Conservation (phyloP, 1,140 invertebrate genomes). For the Drosophila tani region DNA sequence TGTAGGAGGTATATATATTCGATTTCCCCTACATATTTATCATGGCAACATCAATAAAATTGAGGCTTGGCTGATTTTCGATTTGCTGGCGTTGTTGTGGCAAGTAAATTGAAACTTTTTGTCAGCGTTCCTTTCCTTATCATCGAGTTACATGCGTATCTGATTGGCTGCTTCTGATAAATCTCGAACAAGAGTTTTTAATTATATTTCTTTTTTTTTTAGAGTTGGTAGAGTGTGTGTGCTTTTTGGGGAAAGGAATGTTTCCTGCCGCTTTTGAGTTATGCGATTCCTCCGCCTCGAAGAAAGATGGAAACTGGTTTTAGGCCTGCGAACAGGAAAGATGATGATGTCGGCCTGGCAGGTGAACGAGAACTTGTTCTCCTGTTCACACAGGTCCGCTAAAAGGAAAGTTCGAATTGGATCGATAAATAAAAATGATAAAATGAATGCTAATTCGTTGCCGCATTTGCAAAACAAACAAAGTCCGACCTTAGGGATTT, state of each 20-base stretch:
- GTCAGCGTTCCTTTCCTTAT: slow-evolving; percentile 41
- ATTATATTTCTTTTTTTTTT: slow-evolving; percentile 60
- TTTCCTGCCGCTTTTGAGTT: slow-evolving; percentile 57
- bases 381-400: slow-evolving; percentile 43
- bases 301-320: slow-evolving; percentile 60
- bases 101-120: slow-evolving; percentile 51
- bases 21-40: slow-evolving; percentile 52
- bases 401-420: slow-evolving; percentile 51
- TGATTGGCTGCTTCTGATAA: slow-evolving; percentile 46
- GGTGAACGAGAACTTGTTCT: slow-evolving; percentile 67
- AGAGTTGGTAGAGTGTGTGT: slow-evolving; percentile 1
- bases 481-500: slow-evolving; percentile 60
- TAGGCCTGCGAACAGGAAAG: slow-evolving; percentile 61
- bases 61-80: slow-evolving; percentile 48
- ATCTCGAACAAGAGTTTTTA: slow-evolving; percentile 66
- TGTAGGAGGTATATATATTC: neutral
- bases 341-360: slow-evolving; percentile 18
- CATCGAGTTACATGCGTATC: slow-evolving; percentile 44
- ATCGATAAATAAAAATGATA: slow-evolving; percentile 24
- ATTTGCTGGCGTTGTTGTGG: slow-evolving; percentile 21
- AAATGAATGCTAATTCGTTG: slow-evolving; percentile 50
- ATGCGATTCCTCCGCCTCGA: slow-evolving; percentile 40
- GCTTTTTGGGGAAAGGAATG: slow-evolving; percentile 31
- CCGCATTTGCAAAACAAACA: slow-evolving; percentile 53
- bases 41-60: slow-evolving; percentile 69